These are phyloP conservation scores for Pinna nobilis DNA, from an alignment of 1,140 invertebrate species.

Conservation along the genomic window DNA sequence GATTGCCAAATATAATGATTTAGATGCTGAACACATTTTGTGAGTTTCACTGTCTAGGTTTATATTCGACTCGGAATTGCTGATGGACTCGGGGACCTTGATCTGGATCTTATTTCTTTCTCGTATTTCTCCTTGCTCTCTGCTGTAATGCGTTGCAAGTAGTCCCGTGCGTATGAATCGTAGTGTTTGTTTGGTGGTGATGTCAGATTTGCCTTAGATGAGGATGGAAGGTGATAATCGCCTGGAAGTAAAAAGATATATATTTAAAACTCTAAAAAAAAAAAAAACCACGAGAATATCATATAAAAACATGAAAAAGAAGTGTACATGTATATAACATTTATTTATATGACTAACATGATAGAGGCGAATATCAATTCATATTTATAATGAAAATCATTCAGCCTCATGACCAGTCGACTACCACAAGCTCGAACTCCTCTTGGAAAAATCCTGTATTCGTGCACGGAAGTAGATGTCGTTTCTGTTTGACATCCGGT, in stretches of 20 bases:
- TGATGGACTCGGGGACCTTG: conserved; percentile 6
- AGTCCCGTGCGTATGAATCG: conserved; percentile 48
- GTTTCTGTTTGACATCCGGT: neutral
- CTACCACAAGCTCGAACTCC: too few species aligned
- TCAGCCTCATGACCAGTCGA: too few species aligned
- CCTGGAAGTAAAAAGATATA: too few species aligned
- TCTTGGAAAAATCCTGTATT: too few species aligned
- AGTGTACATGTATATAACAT: neutral
- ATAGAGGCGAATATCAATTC: too few species aligned
- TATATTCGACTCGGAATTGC: too few species aligned
- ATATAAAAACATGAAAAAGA: neutral
- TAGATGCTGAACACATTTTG: conserved; percentile 13
- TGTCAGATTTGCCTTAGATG: conserved; percentile 12
- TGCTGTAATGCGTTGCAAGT: conserved; percentile 38
- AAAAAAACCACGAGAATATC: too few species aligned
- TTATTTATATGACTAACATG: too few species aligned
- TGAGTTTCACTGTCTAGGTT: conserved; percentile 5
- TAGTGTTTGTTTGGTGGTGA: conserved; percentile 28
- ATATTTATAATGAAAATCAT: too few species aligned
- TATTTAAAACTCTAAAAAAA: too few species aligned
- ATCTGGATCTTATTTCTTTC: conserved; percentile 16
- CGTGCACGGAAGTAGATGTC: neutral
- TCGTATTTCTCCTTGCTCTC: conserved; percentile 36
- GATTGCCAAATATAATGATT: too few species aligned
- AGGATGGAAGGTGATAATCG: neutral